These are phyloP conservation scores for Caenorhabditis angaria DNA, from an alignment of 2,888 invertebrate genomes.

Conservation along the genomic window DNA sequence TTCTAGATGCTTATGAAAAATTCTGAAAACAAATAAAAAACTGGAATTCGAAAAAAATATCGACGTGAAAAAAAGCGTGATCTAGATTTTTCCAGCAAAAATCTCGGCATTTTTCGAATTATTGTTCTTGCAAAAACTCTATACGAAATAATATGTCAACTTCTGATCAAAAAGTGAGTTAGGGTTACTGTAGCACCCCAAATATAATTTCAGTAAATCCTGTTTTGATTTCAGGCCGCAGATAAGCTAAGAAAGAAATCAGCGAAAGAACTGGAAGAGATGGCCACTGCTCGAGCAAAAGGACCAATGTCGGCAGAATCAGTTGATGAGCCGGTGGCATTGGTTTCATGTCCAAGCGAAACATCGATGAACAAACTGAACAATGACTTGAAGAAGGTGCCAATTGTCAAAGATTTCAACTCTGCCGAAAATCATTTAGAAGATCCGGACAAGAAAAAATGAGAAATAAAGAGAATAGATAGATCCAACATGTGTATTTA, in stretches of 20 bases:
- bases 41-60: too few species aligned
- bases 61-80: too few species aligned
- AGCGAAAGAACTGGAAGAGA: constrained; percentile 10
- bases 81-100: too few species aligned
- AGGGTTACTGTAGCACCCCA: not conserved
- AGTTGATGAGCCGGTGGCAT: constrained; percentile 3
- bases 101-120: too few species aligned
- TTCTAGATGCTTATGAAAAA: too few species aligned
- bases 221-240: not conserved
- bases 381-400: constrained; percentile 7
- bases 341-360: constrained; percentile 3
- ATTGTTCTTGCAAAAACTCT: too few species aligned
- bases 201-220: not conserved
- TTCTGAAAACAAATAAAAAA: too few species aligned
- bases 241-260: constrained; percentile 10
- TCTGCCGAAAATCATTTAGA: constrained; percentile 10
- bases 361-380: constrained; percentile 9
- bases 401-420: constrained; percentile 12
- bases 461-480: too few species aligned
- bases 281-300: constrained; percentile 2
- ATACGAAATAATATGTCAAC: constrained; percentile 4
- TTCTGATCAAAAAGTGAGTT: not conserved
- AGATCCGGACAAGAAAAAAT: too few species aligned
- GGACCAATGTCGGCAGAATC: constrained; percentile 6
- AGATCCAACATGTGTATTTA: too few species aligned